Percentiles rank a stretch among this genome's conserved stretches.
Evolutionary conservation across 2,888 invertebrate genomes (phyloP).

Genomic region (Acronicta leporina): DNA sequence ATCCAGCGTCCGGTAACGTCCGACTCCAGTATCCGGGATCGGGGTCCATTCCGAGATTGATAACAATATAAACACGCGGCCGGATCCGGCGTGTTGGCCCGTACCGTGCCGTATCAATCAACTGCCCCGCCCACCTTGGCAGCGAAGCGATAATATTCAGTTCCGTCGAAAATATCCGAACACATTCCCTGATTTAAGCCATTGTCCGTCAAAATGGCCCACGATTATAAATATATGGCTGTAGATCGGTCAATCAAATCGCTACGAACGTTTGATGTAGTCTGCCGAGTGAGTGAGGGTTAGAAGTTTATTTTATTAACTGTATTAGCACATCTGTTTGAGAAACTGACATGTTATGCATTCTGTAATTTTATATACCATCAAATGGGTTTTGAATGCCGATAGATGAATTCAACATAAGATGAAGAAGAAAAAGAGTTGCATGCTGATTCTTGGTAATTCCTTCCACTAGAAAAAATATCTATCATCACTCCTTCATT

Average conservation of each 20-base stretch:
- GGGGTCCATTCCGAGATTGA: slow-evolving; percentile 52
- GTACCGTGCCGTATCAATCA: slow-evolving; percentile 62
- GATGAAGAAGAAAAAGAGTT: no score
- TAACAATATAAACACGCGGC: slow-evolving; percentile 57
- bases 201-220: slow-evolving; percentile 9
- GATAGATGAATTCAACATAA: no score
- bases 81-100: slow-evolving; percentile 5
- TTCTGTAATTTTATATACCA: background rate
- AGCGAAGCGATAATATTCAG: slow-evolving; percentile 44
- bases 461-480: no score
- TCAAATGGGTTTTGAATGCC: no score
- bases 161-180: slow-evolving; percentile 28
- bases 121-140: slow-evolving; percentile 62
- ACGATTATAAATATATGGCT: slow-evolving; percentile 11
- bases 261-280: background rate
- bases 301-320: background rate
- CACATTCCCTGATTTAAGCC: slow-evolving; percentile 29
- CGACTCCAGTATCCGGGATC: slow-evolving; percentile 40
- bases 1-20: slow-evolving; percentile 43
- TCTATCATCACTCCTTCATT: no score
- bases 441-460: no score
- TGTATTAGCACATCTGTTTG: background rate
- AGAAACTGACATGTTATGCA: background rate
- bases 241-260: slow-evolving; percentile 10
- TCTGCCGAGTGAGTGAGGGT: background rate